These are phyloP conservation scores for Linepithema humile DNA, from an alignment of 1,140 invertebrate species.

Conservation along the genomic window DNA sequence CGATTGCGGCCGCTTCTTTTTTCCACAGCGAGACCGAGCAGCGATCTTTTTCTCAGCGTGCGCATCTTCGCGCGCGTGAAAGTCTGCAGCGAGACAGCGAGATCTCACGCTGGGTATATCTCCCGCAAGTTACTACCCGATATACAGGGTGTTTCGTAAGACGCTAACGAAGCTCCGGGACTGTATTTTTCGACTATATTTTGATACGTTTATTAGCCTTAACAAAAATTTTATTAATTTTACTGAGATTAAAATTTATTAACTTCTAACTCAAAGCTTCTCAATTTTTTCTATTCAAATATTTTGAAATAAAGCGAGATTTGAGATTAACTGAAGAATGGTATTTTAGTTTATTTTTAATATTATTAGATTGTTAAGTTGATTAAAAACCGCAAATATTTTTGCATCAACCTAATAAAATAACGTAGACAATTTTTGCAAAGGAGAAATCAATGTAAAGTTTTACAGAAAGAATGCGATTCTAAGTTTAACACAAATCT, in stretches of 20 bases:
- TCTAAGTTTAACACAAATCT: background rate
- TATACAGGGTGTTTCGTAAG: constrained; percentile 59
- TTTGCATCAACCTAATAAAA: too few species aligned
- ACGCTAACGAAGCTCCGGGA: constrained; percentile 8
- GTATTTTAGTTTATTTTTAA: background rate
- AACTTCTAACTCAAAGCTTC: background rate
- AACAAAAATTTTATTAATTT: background rate
- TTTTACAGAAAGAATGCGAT: background rate
- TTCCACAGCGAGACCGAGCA: constrained; percentile 14
- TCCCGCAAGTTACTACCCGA: constrained; percentile 40
- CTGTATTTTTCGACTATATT: background rate
- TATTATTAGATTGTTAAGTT: too few species aligned
- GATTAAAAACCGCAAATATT: too few species aligned
- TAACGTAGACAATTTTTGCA: background rate
- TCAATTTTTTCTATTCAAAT: background rate
- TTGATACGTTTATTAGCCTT: background rate
- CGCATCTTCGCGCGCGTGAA: constrained; percentile 63
- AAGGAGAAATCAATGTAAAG: background rate
- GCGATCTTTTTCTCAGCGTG: constrained; percentile 53
- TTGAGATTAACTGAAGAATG: background rate
- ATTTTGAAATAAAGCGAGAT: background rate
- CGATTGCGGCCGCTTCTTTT: constrained; percentile 53
- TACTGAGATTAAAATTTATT: background rate
- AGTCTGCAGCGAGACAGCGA: constrained; percentile 56
- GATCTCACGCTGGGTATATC: constrained; percentile 65